These are phyloP conservation scores for Meandrusa payeni DNA, from an alignment of 2,888 invertebrate species.

Conservation along the genomic window DNA sequence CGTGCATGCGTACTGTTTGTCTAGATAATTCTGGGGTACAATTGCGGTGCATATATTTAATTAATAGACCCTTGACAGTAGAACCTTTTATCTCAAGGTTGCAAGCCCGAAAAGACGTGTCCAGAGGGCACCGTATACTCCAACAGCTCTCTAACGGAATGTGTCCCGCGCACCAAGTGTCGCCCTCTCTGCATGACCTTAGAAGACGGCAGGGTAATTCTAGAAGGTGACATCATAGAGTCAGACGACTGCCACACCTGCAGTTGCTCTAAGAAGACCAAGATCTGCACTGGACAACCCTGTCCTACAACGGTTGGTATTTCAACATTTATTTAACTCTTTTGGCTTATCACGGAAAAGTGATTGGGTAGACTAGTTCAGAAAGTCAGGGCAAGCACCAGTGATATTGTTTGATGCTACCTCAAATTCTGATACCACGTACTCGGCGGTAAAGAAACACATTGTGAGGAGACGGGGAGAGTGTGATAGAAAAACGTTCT, in stretches of 20 bases:
- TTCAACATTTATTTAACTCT: constrained; percentile 1
- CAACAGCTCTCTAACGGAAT: constrained; percentile 85
- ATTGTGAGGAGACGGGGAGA: too few species aligned
- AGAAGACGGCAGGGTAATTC: constrained; percentile 82
- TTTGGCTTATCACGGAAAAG: not conserved
- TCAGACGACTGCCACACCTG: constrained; percentile 91
- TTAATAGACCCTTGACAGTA: too few species aligned
- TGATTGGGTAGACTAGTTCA: too few species aligned
- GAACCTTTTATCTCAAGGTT: constrained; percentile 74
- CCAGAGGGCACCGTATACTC: constrained; percentile 86
- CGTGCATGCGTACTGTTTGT: too few species aligned
- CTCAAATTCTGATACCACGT: too few species aligned
- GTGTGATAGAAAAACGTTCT: too few species aligned
- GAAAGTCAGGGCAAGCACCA: too few species aligned
- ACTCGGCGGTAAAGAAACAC: too few species aligned
- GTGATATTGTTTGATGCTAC: too few species aligned
- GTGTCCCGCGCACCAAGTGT: constrained; percentile 88
- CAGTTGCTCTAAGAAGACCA: constrained; percentile 85
- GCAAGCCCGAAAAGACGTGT: constrained; percentile 85
- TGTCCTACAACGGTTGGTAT: constrained; percentile 70
- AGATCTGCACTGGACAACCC: constrained; percentile 86
- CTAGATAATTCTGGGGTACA: too few species aligned
- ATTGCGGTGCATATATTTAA: too few species aligned
- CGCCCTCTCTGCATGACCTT: constrained; percentile 85
- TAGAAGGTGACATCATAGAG: constrained; percentile 89